These are phyloP conservation scores for Mactromeris polynyma DNA, from an alignment of 2,888 invertebrate genomes.

Conservation along the genomic window DNA sequence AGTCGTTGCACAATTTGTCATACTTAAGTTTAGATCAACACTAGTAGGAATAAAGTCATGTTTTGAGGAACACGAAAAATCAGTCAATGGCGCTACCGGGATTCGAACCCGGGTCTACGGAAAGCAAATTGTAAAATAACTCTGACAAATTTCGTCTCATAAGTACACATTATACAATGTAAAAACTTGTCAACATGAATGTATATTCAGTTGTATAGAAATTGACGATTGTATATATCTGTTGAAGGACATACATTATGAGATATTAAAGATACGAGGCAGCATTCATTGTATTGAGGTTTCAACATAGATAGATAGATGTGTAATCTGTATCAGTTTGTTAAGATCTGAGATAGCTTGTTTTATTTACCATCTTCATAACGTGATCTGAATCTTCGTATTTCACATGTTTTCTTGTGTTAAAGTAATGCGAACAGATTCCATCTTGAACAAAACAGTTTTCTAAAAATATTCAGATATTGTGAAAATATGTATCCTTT, in stretches of 20 bases:
- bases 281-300: constrained; percentile 8
- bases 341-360: neutral
- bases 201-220: neutral
- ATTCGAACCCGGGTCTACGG: no score
- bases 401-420: neutral
- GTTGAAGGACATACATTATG: neutral
- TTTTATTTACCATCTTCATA: neutral
- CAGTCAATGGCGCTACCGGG: no score
- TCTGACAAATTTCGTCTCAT: neutral
- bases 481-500: neutral
- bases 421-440: neutral
- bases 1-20: no score
- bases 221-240: neutral
- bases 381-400: neutral
- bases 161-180: neutral
- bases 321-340: neutral
- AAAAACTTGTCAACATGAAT: neutral
- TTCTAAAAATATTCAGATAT: neutral
- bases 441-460: neutral
- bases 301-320: constrained; percentile 14
- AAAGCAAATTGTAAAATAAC: no score
- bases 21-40: no score
- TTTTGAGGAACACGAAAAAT: no score
- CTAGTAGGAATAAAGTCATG: no score
- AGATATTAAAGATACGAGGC: constrained; percentile 1